Percentiles rank a stretch among this genome's conserved stretches.
These are phyloP conservation scores for Heteromurus nitidus DNA, from an alignment of 2,888 invertebrate genomes.

Conservation along the genomic window DNA sequence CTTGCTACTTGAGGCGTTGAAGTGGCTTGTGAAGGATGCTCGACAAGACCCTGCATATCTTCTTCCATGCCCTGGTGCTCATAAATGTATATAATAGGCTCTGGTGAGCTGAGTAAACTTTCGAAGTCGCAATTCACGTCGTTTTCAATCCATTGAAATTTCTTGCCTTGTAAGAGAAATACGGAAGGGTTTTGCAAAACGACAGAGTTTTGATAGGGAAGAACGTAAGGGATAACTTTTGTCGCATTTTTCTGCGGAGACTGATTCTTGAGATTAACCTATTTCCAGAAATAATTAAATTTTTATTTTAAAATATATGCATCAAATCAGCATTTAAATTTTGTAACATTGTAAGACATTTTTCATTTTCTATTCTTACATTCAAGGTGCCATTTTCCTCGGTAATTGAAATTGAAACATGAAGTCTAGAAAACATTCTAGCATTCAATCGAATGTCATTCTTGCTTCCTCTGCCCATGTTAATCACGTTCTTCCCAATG, in stretches of 20 bases:
- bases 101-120: background rate
- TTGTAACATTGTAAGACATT: background rate
- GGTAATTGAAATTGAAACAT: constrained; percentile 12
- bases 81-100: background rate
- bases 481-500: constrained; percentile 12
- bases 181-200: constrained; percentile 1
- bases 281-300: background rate
- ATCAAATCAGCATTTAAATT: background rate
- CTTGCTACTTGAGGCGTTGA: background rate
- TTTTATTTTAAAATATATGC: background rate
- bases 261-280: constrained; percentile 36
- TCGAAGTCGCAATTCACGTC: background rate
- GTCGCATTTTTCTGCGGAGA: constrained; percentile 36
- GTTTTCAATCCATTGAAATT: constrained; percentile 31
- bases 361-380: background rate
- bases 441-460: constrained; percentile 47
- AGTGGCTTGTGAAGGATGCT: background rate
- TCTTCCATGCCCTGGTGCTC: background rate
- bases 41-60: background rate
- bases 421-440: constrained; percentile 35
- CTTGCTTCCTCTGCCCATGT: constrained; percentile 31
- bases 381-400: constrained; percentile 28
- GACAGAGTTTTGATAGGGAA: constrained; percentile 8
- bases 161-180: constrained; percentile 32
- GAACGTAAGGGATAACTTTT: background rate